Evolutionary conservation across 2,888 invertebrate genomes (phyloP).

Genomic region (Heliconius ismenius): DNA sequence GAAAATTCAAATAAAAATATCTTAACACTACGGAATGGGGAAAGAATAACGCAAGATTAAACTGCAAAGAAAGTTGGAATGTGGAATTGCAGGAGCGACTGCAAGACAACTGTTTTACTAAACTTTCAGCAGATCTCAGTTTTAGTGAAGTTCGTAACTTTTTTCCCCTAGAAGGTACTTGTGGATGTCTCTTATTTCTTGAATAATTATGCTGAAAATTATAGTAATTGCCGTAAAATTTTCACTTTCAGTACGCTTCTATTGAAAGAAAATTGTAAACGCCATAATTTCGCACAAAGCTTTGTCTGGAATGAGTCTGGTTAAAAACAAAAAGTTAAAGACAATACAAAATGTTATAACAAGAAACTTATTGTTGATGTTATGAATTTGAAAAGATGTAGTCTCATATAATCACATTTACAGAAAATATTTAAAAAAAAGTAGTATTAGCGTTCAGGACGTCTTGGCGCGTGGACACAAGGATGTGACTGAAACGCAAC

Average conservation of each 20-base stretch:
- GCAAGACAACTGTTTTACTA: constrained; percentile 37
- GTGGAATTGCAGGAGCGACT: constrained; percentile 42
- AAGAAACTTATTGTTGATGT: background rate
- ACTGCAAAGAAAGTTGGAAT: constrained; percentile 31
- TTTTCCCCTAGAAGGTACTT: constrained; percentile 25
- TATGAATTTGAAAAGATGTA: background rate
- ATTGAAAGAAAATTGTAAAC: background rate
- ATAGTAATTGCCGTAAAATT: background rate
- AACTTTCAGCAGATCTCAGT: constrained; percentile 29
- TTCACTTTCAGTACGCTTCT: background rate
- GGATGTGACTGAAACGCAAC: too few relatives aligned
- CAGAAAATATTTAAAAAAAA: background rate
- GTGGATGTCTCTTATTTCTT: constrained; percentile 8
- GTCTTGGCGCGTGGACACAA: too few relatives aligned
- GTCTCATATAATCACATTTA: background rate
- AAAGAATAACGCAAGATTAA: constrained; percentile 35
- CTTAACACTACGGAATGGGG: constrained; percentile 9
- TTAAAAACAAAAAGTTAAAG: background rate
- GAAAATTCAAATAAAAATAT: constrained; percentile 27
- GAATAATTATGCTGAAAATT: constrained; percentile 17
- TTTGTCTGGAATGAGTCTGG: background rate
- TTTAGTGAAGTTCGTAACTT: constrained; percentile 28
- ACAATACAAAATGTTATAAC: background rate
- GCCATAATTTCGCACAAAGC: background rate
- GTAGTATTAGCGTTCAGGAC: background rate